Conservation (phyloP, 2,113 vertebrate genomes). For the Cathartes aura region DNA sequence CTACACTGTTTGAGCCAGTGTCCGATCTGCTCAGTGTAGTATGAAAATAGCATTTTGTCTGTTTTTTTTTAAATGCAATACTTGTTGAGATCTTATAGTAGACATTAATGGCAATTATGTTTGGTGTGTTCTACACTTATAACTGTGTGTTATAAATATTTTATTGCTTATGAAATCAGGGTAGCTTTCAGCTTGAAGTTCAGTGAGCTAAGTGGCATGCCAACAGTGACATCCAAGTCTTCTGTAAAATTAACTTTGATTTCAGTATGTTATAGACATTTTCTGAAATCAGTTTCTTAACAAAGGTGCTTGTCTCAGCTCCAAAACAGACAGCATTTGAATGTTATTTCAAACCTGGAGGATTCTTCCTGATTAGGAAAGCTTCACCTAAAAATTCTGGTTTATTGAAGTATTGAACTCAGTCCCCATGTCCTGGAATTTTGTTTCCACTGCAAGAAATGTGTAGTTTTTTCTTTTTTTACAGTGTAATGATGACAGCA, state of each 20-base stretch:
- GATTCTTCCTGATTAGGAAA: not conserved
- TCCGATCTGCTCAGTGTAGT: not conserved
- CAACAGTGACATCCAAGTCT: not conserved
- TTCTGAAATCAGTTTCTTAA: not conserved
- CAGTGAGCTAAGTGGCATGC: not conserved
- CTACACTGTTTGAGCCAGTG: not conserved
- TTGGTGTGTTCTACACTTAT: not conserved
- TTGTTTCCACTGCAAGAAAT: not conserved
- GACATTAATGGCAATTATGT: not conserved
- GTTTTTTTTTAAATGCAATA: not conserved
- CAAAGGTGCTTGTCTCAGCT: not conserved
- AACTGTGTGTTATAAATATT: conserved; percentile 2
- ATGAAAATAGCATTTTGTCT: not conserved
- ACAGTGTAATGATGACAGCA: not conserved
- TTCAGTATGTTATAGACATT: not conserved
- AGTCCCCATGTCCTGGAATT: not conserved
- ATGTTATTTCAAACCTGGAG: not conserved
- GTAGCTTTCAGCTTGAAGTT: not conserved
- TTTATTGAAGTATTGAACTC: not conserved
- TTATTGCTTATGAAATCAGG: not conserved
- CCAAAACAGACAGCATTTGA: not conserved
- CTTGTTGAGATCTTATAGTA: not conserved
- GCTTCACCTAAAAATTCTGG: not conserved
- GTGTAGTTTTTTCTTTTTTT: not conserved
- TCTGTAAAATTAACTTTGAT: not conserved